Evolutionary conservation across 2,797 vertebrate genomes (phyloP), one percentile per base, ranked within the genome.

Genomic region (Euphonia xanthogaster): DNA sequence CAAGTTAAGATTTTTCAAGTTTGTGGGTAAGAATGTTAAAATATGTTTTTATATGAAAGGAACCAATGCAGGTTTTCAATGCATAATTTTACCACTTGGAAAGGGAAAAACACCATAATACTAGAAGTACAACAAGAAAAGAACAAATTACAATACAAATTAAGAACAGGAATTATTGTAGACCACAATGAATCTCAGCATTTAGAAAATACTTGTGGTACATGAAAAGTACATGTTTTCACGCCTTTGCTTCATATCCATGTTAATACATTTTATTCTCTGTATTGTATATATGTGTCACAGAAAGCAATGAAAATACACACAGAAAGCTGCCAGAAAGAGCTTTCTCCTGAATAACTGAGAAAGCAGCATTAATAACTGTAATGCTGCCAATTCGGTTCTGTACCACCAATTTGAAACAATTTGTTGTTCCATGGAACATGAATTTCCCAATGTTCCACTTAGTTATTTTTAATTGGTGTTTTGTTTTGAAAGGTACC

Each of bases 391-490:
- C 80, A 78, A 25, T 91, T 94, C 40, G 44, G 77, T 91, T 72
- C 54, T 66, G 5, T 47, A 80, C 39, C 31, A 72, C 58, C 0
- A 0, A 66, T 97, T 90, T 90, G 58, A 86, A 89, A 81, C 57
- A 81, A 92, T 77, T 58, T 68, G 75, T 47, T 94, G 73, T 91
- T 92, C 87, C 62, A 39, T 48, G 58, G 65, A 94, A 87, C 81
- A 88, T 20, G 67, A 89, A 89, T 48, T 65, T 86, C 53, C 88
- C 27, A 74, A 0, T 93, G 73, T 86, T 96, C 84, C 37, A 88
- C 42, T 94, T 42, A 86, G 45, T 67, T 95, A 84, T 83, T 97
- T 97, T 95, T 88, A 94, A 96, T 89, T 40, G 48, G 30, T 42
- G 25, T 72, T 96, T 97, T 94, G 50, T 82, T 96, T 88, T 83